These are phyloP conservation scores for Hyperoodon ampullatus DNA, from an alignment of 2,113 vertebrate genomes.

Conservation along the genomic window DNA sequence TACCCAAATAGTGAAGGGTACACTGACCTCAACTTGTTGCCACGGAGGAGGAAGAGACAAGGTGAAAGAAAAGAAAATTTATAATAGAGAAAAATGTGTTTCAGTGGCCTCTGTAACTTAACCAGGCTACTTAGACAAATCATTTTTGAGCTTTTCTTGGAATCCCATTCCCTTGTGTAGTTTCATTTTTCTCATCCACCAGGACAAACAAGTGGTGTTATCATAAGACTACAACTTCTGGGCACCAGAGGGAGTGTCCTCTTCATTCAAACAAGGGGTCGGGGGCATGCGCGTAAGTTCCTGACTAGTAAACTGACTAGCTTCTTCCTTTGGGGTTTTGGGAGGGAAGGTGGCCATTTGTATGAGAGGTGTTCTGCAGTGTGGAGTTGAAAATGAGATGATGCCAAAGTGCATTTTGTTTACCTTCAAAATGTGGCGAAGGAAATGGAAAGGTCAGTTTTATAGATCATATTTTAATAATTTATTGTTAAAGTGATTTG, in stretches of 20 bases:
- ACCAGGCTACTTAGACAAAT: not conserved
- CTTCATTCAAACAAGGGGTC: not conserved
- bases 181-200: not conserved
- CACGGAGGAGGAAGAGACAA: not conserved
- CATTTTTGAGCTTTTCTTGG: constrained; percentile 23
- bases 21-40: not conserved
- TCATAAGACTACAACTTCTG: constrained; percentile 11
- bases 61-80: not conserved
- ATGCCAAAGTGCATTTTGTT: not conserved
- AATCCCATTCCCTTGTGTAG: not conserved
- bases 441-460: constrained; percentile 1
- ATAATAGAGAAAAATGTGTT: not conserved
- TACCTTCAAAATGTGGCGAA: constrained; percentile 33
- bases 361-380: not conserved
- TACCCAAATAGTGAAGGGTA: not conserved
- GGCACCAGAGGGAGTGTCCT: not conserved
- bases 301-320: not conserved
- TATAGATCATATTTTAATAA: constrained; percentile 52
- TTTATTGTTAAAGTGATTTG: constrained; percentile 28
- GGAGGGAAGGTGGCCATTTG: not conserved
- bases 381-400: constrained; percentile 14
- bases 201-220: not conserved
- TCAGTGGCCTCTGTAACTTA: not conserved
- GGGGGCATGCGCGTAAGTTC: not conserved
- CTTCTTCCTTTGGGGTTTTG: constrained; percentile 30